These are phyloP conservation scores for Apis florea DNA, from an alignment of 1,140 invertebrate genomes.

Conservation along the genomic window DNA sequence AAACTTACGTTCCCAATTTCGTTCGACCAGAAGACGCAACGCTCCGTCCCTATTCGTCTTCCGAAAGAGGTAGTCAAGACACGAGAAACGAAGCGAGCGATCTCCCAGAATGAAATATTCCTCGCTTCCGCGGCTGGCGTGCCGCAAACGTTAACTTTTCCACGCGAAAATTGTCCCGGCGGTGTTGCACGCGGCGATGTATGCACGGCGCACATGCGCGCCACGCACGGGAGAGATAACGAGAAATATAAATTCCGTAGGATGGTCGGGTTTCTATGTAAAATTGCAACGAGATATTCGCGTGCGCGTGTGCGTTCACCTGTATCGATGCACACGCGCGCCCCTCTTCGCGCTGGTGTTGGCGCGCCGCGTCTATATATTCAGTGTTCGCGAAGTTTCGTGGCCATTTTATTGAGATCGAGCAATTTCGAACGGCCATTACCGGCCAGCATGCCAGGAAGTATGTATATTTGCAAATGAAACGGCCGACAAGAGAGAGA, in stretches of 20 bases:
- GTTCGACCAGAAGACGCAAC: not conserved
- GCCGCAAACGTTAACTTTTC: slow-evolving; percentile 23
- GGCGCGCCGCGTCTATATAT: not conserved
- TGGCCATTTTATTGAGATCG: slow-evolving; percentile 26
- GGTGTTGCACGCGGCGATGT: not conserved
- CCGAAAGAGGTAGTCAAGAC: not conserved
- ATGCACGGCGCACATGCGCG: too few relatives aligned
- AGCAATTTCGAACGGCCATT: slow-evolving; percentile 22
- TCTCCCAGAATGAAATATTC: slow-evolving; percentile 32
- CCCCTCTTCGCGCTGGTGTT: not conserved
- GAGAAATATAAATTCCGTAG: slow-evolving; percentile 31
- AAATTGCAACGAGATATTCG: slow-evolving; percentile 29
- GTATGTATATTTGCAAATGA: slow-evolving; percentile 18
- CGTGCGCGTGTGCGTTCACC: slow-evolving; percentile 18
- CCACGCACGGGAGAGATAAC: not conserved
- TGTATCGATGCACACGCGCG: slow-evolving; percentile 13
- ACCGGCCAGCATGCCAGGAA: not conserved
- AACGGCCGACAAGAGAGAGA: not conserved
- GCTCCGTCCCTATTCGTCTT: not conserved
- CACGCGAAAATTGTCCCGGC: slow-evolving; percentile 8
- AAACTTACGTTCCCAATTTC: not conserved
- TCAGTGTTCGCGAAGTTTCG: not conserved
- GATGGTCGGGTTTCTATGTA: slow-evolving; percentile 6
- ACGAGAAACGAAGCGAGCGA: not conserved
- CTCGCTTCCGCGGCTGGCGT: not conserved